These are phyloP conservation scores for Deroptyus accipitrinus DNA, from an alignment of 2,113 vertebrate species.

Conservation along the genomic window DNA sequence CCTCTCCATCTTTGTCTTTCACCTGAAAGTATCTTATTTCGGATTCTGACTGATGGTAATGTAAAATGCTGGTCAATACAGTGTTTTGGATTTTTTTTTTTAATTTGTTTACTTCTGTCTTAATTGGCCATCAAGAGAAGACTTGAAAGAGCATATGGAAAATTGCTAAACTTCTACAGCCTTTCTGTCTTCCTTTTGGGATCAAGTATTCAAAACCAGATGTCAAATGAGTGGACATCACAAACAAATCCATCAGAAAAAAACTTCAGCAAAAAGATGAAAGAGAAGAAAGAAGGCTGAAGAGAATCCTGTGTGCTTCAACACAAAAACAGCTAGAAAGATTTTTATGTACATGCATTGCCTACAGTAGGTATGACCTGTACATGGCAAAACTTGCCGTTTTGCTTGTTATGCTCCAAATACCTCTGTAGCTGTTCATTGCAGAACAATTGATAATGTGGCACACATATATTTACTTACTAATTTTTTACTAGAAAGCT, in stretches of 20 bases:
- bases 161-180: background rate
- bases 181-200: background rate
- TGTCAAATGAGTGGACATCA: background rate
- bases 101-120: background rate
- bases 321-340: background rate
- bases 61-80: background rate
- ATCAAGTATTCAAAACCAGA: background rate
- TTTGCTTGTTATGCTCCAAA: background rate
- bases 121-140: background rate
- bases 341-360: conserved; percentile 52
- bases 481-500: background rate
- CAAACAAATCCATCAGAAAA: background rate
- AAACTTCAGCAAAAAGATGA: background rate
- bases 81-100: background rate
- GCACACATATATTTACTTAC: background rate
- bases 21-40: background rate
- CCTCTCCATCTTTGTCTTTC: background rate
- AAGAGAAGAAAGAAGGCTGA: background rate
- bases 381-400: background rate
- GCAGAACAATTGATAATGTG: background rate
- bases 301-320: background rate
- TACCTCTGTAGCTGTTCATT: background rate
- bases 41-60: background rate
- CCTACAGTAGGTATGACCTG: conserved; percentile 60
- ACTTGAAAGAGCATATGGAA: background rate